Evolutionary conservation across 92 coral and sea anemone species (phyloP), one percentile per base, ranked within the genome.

Genomic region (Bergia puertoricense): DNA sequence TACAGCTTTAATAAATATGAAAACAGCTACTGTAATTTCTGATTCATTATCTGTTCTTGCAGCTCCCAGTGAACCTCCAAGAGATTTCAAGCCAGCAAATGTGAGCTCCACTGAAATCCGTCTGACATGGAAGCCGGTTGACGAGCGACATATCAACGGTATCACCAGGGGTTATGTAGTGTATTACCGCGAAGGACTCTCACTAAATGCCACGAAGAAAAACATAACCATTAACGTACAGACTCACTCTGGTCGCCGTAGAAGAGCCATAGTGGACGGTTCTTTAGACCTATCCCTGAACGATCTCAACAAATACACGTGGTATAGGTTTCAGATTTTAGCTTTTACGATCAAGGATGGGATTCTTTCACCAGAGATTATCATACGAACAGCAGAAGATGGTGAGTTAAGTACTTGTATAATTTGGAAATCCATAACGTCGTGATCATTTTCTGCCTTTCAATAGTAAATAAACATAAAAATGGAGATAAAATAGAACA

Each of bases 311-410:
- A 90, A 91, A 80, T 93, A 89, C 77, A 95, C 98, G 46, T 85
- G 81, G 62, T 95, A 96, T 88, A 91, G 94, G 2, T 87, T 96
- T 77, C 96, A 94, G 71, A 92, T 96, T 79, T 23, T 92, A 73
- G 98, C 99, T 39, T 93, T 90, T 46, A 96, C 99, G 2, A 90
- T 90, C 9, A 91, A 89, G 22, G 86, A 91, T 15, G 99, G 99
- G 18, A 94, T 93, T 11, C 93, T 93, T 20, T 95, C 96, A 86
- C 82, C 86, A 11, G 88, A 86, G 73, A 75, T 95, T 2, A 87
- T 94, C 57, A 85, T 94, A 13, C 89, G 91, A 20, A 93, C 99
- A 10, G 96, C 85, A 14, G 90, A 95, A 82, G 98, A 93, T 79
- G 95, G 99, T 96, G 93, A 88, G 91, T 56, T 2, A 30, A 30